These are phyloP conservation scores for Nemurella pictetii DNA, from an alignment of 2,888 invertebrate genomes.

Conservation along the genomic window DNA sequence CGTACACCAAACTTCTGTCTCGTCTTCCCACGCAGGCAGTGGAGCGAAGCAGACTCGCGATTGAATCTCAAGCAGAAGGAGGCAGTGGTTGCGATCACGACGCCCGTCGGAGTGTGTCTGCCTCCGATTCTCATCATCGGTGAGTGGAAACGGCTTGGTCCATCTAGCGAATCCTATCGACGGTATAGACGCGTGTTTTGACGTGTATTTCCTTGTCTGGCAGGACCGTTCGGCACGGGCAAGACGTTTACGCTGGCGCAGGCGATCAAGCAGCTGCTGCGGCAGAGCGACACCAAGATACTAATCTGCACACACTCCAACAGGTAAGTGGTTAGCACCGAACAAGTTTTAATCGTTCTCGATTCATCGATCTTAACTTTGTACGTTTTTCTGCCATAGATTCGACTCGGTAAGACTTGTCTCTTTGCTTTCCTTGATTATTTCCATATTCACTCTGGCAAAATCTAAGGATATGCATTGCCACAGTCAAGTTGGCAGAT, in stretches of 20 bases:
- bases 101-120: constrained; percentile 61
- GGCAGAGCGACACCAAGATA: constrained; percentile 67
- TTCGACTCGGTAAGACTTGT: too few relatives aligned
- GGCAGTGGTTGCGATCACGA: constrained; percentile 75
- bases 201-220: constrained; percentile 19
- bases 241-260: constrained; percentile 81
- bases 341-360: too few relatives aligned
- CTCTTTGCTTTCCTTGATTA: too few relatives aligned
- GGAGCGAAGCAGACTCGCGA: constrained; percentile 64
- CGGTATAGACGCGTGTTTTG: neutral
- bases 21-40: constrained; percentile 55
- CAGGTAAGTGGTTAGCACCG: constrained; percentile 55
- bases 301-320: constrained; percentile 86
- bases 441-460: too few relatives aligned
- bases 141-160: constrained; percentile 41
- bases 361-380: too few relatives aligned
- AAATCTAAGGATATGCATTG: too few relatives aligned
- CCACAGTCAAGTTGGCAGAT: too few relatives aligned
- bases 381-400: too few relatives aligned
- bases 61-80: constrained; percentile 78
- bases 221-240: constrained; percentile 81
- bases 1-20: neutral
- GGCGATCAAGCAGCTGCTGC: constrained; percentile 69
- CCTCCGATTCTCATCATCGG: constrained; percentile 74
- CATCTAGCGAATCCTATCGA: neutral